Conservation (phyloP, 2,113 vertebrate species). For the Dasyornis broadbenti region DNA sequence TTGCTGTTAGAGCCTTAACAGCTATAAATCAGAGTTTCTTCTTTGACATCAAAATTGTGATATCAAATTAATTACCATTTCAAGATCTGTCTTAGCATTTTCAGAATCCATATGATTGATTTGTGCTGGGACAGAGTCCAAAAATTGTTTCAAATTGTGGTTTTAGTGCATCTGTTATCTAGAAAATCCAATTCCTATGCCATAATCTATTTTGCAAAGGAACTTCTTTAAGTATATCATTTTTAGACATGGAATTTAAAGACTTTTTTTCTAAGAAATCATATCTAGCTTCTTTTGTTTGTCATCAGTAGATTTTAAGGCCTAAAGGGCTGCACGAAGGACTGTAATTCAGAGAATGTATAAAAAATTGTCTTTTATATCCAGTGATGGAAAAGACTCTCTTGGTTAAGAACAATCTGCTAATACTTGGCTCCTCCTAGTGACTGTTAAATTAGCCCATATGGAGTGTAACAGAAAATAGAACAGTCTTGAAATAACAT, state of each 20-base stretch:
- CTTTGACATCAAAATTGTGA: background rate
- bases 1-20: background rate
- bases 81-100: slow-evolving; percentile 1
- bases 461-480: slow-evolving; percentile 53
- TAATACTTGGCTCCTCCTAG: slow-evolving; percentile 44
- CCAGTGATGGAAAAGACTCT: background rate
- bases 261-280: background rate
- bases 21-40: background rate
- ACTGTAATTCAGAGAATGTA: background rate
- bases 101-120: slow-evolving; percentile 34
- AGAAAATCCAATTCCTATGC: slow-evolving; percentile 15
- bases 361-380: background rate
- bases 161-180: slow-evolving; percentile 36
- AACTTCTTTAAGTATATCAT: background rate
- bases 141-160: slow-evolving; percentile 6
- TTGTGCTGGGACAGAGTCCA: slow-evolving; percentile 29
- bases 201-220: background rate
- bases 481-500: slow-evolving; percentile 29
- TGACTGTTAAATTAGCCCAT: slow-evolving; percentile 46
- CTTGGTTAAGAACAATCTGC: background rate
- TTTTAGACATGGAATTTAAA: slow-evolving; percentile 9
- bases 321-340: background rate
- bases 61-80: slow-evolving; percentile 44
- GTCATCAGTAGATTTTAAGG: background rate
- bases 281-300: background rate